phyloP scores from a whole-genome alignment of 2,888 invertebrate species.

The Stratiomys singularior region DNA sequence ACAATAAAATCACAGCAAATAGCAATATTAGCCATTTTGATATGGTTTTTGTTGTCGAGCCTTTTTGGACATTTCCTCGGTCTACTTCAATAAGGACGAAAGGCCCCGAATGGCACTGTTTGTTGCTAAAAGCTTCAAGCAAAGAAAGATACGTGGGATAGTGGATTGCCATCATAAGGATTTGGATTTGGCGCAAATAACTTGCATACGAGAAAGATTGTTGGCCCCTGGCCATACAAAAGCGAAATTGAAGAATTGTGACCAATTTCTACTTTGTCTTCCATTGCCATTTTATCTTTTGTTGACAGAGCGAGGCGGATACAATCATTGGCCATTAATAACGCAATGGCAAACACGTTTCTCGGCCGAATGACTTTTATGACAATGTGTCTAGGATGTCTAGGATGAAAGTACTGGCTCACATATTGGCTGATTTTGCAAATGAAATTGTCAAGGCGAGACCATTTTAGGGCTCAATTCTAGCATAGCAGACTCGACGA shows the following conservation, averaged over 20 bases:
- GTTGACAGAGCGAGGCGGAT: constrained; percentile 4
- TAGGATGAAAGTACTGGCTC: too few relatives aligned
- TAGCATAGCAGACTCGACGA: too few relatives aligned
- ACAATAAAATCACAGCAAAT: constrained; percentile 51
- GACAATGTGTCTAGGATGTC: too few relatives aligned
- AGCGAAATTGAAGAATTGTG: not conserved
- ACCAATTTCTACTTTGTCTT: constrained; percentile 25
- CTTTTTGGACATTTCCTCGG: not conserved
- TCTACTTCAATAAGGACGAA: not conserved
- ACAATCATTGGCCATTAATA: constrained; percentile 7
- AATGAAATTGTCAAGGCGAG: too few relatives aligned
- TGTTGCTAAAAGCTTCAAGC: not conserved
- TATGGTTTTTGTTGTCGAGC: constrained; percentile 12
- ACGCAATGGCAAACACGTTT: too few relatives aligned
- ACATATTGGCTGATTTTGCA: too few relatives aligned
- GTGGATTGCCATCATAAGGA: constrained; percentile 12
- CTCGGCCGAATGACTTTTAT: too few relatives aligned
- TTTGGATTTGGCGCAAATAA: constrained; percentile 20
- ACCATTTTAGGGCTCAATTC: too few relatives aligned
- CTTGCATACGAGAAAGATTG: constrained; percentile 19
- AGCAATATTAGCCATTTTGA: constrained; percentile 46
- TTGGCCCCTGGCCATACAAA: not conserved
- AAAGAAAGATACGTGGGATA: not conserved
- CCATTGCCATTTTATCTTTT: not conserved
- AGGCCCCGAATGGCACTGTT: not conserved